phyloP scores from a whole-genome alignment of 2,113 vertebrate genomes.

The Lagenorhynchus albirostris region DNA sequence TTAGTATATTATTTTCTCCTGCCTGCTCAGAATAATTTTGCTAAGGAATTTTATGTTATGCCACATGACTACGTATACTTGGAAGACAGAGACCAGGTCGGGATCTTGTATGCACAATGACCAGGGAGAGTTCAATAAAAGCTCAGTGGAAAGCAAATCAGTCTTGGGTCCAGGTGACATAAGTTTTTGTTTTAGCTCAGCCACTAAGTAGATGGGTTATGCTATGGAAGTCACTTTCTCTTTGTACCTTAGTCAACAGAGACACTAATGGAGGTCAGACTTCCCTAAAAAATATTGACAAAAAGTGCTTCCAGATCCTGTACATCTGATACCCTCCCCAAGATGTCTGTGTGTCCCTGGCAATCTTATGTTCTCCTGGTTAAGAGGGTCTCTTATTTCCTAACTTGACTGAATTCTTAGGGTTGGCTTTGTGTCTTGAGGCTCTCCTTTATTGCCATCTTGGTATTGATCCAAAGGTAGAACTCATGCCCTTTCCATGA shows the following conservation, averaged over 20 bases:
- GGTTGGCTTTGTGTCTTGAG: background rate
- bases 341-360: background rate
- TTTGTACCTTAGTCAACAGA: background rate
- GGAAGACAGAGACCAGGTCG: background rate
- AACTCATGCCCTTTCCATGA: background rate
- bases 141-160: background rate
- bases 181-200: background rate
- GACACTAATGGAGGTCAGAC: fast-evolving
- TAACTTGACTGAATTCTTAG: background rate
- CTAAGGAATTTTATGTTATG: background rate
- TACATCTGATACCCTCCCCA: background rate
- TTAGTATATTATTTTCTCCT: background rate
- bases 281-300: background rate
- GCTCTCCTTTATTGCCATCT: background rate
- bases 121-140: background rate
- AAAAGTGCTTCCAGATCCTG: too few species aligned
- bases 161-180: background rate
- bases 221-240: background rate
- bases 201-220: background rate
- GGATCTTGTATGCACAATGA: background rate
- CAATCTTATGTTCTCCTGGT: background rate
- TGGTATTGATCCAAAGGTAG: background rate
- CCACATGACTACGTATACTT: background rate
- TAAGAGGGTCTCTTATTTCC: background rate
- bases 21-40: background rate